Base-by-base conservation (phyloP, 1,140 invertebrate genomes). In the Paraescarpia echinospica region DNA sequence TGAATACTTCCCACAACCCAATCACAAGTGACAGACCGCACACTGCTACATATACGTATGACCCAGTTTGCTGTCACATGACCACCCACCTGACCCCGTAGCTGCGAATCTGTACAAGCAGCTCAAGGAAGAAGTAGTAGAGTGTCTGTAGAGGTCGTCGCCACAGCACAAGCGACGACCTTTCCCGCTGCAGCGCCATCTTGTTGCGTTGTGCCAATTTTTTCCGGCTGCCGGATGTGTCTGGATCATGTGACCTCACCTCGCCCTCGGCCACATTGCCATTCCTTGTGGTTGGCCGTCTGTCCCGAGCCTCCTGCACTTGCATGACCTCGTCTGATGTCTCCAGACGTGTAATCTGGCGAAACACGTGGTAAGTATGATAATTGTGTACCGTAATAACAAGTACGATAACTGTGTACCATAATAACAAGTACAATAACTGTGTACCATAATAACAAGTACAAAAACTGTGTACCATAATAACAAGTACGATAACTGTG, bases 81-180 rank as follows among this genome's bases (percentile, higher is more conserved):
- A 92, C 41, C n/a, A 93, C 91, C 89, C 18, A 96, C 96, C 95
- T 95, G 96, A 95, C 96, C 94, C 95, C 96, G 95, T 97, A 97
- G 93, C 96, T 96, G 95, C 96, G 96, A 93, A 96, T 96, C 94
- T 97, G 96, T 94, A 97, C 97, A 94, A 96, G 95, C 93, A 98
- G 96, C 97, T 99, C 98, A 94, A 97, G 97, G 94, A 97, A 95
- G 96, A 98, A 98, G 96, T 98, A 99, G 95, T 98, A 97, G 77
- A 98, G 94, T 22, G 98, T 99, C 93, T 96, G 97, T 91, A 99
- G 95, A 35, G 98, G 98, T 95, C 97, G 97, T 94, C 97, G 97
- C 98, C 98, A 99, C 92, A 99, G 95, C 51, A 99, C 98, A 93
- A 99, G 34, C 9, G 35, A 35, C n/a, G 88, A 90, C 27, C 91